Evolutionary conservation across 2,113 vertebrate species (phyloP).

Genomic region (Nymphicus hollandicus): DNA sequence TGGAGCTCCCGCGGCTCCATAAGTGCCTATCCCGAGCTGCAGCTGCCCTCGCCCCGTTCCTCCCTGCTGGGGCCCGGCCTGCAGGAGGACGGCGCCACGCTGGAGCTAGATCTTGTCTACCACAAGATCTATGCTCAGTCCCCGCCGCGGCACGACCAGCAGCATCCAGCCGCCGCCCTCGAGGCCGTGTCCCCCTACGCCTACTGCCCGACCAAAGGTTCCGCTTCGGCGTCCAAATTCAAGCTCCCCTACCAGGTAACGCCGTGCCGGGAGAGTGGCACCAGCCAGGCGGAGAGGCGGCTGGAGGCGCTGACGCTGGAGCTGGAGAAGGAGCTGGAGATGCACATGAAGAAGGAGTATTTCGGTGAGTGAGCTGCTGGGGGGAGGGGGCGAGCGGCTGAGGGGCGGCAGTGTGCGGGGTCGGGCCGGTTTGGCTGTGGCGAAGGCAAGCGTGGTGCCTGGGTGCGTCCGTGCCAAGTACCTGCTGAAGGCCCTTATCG

Average conservation of each 20-base stretch:
- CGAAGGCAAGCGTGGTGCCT: neutral
- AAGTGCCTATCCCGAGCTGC: slow-evolving; percentile 85
- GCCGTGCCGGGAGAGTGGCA: slow-evolving; percentile 84
- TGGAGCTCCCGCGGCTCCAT: slow-evolving; percentile 87
- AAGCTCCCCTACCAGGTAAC: slow-evolving; percentile 89
- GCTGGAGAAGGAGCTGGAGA: slow-evolving; percentile 95
- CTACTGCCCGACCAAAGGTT: slow-evolving; percentile 72
- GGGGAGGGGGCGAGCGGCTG: neutral
- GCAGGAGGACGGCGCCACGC: slow-evolving; percentile 74
- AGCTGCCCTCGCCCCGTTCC: slow-evolving; percentile 82
- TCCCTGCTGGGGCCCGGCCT: slow-evolving; percentile 77
- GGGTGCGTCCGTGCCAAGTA: neutral
- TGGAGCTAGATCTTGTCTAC: slow-evolving; percentile 76
- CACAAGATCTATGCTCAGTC: slow-evolving; percentile 75
- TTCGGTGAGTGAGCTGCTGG: slow-evolving; percentile 83
- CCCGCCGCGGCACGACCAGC: slow-evolving; percentile 72
- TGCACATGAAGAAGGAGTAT: slow-evolving; percentile 95
- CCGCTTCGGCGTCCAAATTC: slow-evolving; percentile 77
- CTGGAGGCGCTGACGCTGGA: slow-evolving; percentile 94
- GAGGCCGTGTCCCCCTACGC: slow-evolving; percentile 61
- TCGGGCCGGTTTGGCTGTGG: too few species aligned
- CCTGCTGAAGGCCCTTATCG: accelerated
- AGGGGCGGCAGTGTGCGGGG: neutral
- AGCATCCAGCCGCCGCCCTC: slow-evolving; percentile 33
- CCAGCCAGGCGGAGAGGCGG: slow-evolving; percentile 89